Evolutionary conservation across 1,140 invertebrate species (phyloP).

Genomic region (Drosophila kanapiae): DNA sequence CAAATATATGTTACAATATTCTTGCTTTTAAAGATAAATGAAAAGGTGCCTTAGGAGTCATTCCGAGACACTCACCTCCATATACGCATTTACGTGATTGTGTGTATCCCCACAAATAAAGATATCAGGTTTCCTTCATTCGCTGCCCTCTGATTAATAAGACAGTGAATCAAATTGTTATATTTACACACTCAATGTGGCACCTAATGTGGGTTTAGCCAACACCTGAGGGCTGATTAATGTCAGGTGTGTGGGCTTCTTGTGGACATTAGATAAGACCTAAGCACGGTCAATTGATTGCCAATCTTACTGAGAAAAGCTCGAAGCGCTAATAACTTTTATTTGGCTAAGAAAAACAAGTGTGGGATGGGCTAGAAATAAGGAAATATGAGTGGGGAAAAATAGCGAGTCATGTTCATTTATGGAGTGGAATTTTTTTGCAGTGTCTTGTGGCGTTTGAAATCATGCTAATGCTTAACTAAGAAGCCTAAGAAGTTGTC

Average conservation of each 20-base stretch:
- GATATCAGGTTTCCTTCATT: slow-evolving; percentile 32
- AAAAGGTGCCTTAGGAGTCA: background rate
- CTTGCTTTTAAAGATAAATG: slow-evolving; percentile 1
- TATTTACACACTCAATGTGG: slow-evolving; percentile 38
- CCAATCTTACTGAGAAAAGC: slow-evolving; percentile 25
- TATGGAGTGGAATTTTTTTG: slow-evolving; percentile 5
- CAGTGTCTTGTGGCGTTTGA: background rate
- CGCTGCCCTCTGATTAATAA: slow-evolving; percentile 34
- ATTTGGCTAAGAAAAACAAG: slow-evolving; percentile 16
- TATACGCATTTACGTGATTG: background rate
- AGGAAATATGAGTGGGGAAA: slow-evolving; percentile 14
- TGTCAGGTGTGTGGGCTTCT: slow-evolving; percentile 42
- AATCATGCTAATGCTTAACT: background rate
- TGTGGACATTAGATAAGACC: slow-evolving; percentile 42
- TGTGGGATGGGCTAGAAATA: slow-evolving; percentile 8
- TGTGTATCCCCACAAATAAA: slow-evolving; percentile 9
- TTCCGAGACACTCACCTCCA: background rate
- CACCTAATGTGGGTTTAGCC: slow-evolving; percentile 33
- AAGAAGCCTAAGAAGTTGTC: background rate
- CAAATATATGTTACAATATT: slow-evolving; percentile 18
- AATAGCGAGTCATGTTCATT: slow-evolving; percentile 4
- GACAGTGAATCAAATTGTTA: slow-evolving; percentile 44
- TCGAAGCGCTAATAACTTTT: background rate
- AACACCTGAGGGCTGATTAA: slow-evolving; percentile 32
- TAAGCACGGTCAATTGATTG: slow-evolving; percentile 29